These are phyloP conservation scores for Antheraea mylitta DNA, from an alignment of 1,140 invertebrate genomes.

Conservation along the genomic window DNA sequence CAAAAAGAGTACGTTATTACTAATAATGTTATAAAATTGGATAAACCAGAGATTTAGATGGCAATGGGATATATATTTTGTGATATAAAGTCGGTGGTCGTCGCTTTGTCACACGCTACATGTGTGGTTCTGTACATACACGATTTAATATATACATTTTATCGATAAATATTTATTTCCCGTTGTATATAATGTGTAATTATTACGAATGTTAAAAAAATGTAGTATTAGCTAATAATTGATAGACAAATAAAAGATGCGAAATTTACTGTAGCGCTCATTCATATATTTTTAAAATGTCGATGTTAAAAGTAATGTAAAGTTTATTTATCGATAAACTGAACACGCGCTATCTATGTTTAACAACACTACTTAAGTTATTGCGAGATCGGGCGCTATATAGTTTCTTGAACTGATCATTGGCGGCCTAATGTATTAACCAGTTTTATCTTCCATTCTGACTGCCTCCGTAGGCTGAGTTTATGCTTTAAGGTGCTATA, in stretches of 20 bases:
- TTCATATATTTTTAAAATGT: conserved; percentile 1
- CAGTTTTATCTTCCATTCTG: not conserved
- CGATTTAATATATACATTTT: conserved; percentile 58
- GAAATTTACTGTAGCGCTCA: not conserved
- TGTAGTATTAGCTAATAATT: conserved; percentile 8
- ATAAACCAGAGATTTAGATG: conserved; percentile 24
- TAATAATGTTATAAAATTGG: conserved; percentile 29
- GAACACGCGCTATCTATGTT: conserved; percentile 9
- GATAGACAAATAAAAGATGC: not conserved
- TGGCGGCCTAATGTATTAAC: conserved; percentile 28
- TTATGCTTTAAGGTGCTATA: conserved; percentile 10
- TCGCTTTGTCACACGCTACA: conserved; percentile 19
- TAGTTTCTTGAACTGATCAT: conserved; percentile 17
- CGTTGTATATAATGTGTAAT: conserved; percentile 70
- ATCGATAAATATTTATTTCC: conserved; percentile 69
- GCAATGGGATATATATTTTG: conserved; percentile 48
- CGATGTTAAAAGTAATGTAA: not conserved
- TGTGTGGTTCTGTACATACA: conserved; percentile 64
- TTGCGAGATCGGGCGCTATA: conserved; percentile 21
- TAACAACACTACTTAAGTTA: conserved; percentile 13
- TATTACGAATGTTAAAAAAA: conserved; percentile 8
- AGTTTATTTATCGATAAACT: conserved; percentile 3
- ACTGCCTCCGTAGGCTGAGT: not conserved
- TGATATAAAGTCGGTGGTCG: conserved; percentile 45
- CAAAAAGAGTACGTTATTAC: conserved; percentile 62